Conservation (phyloP, 2,113 vertebrate genomes). For the Xiphophorus couchianus region DNA sequence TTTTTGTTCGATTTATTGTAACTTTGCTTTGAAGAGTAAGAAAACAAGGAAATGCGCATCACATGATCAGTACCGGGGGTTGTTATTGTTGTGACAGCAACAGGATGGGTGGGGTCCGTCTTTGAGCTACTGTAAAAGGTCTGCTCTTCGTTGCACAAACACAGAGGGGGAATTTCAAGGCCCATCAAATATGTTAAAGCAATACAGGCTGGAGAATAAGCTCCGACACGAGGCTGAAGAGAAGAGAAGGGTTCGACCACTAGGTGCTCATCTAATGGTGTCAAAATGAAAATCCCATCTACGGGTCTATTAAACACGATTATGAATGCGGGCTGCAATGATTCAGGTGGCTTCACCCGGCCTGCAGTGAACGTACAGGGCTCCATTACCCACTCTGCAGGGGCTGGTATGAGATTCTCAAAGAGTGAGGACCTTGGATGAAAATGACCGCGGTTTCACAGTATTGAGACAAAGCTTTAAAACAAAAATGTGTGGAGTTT, state of each 20-base stretch:
- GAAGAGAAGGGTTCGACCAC: no score
- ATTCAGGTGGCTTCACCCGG: slow-evolving; percentile 5
- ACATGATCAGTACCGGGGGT: slow-evolving; percentile 50
- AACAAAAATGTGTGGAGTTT: neutral
- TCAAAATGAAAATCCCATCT: no score
- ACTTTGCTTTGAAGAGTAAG: slow-evolving; percentile 58
- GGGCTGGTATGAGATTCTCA: no score
- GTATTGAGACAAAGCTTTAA: no score
- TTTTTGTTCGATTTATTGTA: slow-evolving; percentile 15
- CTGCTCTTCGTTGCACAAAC: slow-evolving; percentile 64
- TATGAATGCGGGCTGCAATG: neutral
- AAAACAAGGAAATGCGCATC: slow-evolving; percentile 72
- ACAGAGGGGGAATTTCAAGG: neutral
- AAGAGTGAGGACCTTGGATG: no score
- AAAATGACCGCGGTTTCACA: no score
- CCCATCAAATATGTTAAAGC: neutral
- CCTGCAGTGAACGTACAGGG: neutral
- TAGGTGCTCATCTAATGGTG: no score
- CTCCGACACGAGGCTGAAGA: no score
- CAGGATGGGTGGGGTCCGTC: slow-evolving; percentile 72
- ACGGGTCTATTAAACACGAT: no score
- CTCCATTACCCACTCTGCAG: no score
- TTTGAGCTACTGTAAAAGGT: slow-evolving; percentile 72
- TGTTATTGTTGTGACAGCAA: slow-evolving; percentile 64
- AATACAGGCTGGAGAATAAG: no score